Evolutionary conservation across 1,140 invertebrate species (phyloP).

Genomic region (Drosophila prosaltans): DNA sequence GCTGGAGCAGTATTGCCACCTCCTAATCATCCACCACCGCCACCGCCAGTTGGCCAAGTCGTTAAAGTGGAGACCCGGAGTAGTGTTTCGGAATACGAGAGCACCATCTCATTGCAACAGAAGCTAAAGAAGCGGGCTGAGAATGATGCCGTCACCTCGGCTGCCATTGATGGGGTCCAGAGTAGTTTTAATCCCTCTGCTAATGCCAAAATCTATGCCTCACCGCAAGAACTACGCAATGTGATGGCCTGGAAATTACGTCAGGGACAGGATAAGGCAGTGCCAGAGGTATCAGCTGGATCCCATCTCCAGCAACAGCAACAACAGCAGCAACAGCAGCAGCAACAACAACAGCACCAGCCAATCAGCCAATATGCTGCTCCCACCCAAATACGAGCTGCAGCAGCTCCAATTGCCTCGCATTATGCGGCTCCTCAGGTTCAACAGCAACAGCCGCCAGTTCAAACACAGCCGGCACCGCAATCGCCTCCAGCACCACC

Average conservation of each 20-base stretch:
- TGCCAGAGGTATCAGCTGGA: constrained; percentile 59
- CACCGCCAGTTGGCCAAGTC: constrained; percentile 88
- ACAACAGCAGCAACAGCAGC: constrained; percentile 85
- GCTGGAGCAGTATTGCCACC: constrained; percentile 84
- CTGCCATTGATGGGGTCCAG: constrained; percentile 85
- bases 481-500: constrained; percentile 72
- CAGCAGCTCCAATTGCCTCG: constrained; percentile 84
- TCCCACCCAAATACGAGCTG: constrained; percentile 88
- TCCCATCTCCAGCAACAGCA: constrained; percentile 84
- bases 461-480: constrained; percentile 34
- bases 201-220: constrained; percentile 94
- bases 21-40: constrained; percentile 88
- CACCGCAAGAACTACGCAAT: constrained; percentile 91
- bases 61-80: constrained; percentile 88
- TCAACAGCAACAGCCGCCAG: constrained; percentile 42
- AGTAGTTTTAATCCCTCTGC: constrained; percentile 93
- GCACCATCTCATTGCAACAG: constrained; percentile 79
- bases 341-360: constrained; percentile 87
- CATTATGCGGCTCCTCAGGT: constrained; percentile 72
- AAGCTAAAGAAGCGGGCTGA: constrained; percentile 75
- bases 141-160: constrained; percentile 74
- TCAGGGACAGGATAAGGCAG: constrained; percentile 62
- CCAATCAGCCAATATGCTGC: constrained; percentile 48
- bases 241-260: constrained; percentile 88
- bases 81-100: constrained; percentile 79